These are phyloP conservation scores for Cottus gobio DNA, from an alignment of 2,113 vertebrate species.

Conservation along the genomic window DNA sequence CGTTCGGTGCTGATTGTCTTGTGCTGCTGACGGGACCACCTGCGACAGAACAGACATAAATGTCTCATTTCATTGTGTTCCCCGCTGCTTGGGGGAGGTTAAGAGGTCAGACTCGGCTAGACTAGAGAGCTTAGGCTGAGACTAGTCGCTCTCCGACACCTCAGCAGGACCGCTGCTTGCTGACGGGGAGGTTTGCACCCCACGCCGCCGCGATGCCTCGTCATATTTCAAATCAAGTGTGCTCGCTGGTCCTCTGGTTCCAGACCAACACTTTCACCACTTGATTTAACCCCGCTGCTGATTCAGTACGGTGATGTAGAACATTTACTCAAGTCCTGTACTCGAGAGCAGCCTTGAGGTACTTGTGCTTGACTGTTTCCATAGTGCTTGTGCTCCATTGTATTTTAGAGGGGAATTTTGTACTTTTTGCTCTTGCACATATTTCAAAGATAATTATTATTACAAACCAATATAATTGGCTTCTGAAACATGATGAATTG, in stretches of 20 bases:
- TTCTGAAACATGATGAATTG: not conserved
- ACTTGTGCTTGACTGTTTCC: not conserved
- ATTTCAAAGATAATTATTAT: not conserved
- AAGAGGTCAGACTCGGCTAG: not conserved
- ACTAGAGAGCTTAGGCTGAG: slow-evolving; percentile 2
- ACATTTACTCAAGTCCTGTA: not conserved
- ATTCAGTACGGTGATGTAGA: not conserved
- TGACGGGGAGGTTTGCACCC: not conserved
- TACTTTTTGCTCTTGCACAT: not conserved
- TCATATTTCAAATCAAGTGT: not conserved
- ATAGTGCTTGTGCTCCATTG: not conserved
- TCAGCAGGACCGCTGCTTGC: not conserved
- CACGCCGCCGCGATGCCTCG: not conserved
- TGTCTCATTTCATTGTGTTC: not conserved
- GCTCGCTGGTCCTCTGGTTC: not conserved
- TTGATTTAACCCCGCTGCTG: not conserved
- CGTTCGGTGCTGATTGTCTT: no score
- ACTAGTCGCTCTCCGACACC: not conserved
- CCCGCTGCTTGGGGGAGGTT: not conserved
- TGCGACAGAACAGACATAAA: not conserved
- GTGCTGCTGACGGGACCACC: slow-evolving; percentile 15
- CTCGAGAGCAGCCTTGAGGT: not conserved
- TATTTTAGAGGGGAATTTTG: not conserved
- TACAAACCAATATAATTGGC: not conserved
- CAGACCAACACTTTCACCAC: not conserved